phyloP scores from a whole-genome alignment of 2,113 vertebrate species.

The Psilopogon haemacephalus region DNA sequence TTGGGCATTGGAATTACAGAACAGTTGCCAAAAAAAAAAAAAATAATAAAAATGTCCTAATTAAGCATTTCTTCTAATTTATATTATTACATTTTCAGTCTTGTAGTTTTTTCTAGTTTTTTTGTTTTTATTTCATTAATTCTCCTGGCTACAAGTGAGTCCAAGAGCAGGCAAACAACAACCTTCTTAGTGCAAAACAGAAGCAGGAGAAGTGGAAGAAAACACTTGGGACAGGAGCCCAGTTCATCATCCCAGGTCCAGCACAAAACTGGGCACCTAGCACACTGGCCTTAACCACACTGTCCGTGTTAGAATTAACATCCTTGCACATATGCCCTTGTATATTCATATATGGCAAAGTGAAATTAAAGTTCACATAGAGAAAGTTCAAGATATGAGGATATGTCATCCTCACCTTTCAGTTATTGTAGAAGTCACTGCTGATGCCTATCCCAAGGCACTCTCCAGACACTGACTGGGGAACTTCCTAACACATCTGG shows the following conservation, averaged over 20 bases:
- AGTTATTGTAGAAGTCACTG: background rate
- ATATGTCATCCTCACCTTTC: background rate
- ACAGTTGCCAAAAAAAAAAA: background rate
- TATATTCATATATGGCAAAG: too few relatives aligned
- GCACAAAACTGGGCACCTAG: background rate
- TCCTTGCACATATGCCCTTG: background rate
- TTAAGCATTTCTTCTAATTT: background rate
- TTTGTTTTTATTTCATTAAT: background rate
- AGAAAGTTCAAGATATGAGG: background rate
- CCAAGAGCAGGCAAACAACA: background rate
- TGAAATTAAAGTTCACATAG: background rate
- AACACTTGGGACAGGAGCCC: background rate
- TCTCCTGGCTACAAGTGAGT: background rate
- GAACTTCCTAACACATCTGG: fast-evolving
- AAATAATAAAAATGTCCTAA: background rate
- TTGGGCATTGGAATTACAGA: background rate
- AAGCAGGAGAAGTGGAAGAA: background rate
- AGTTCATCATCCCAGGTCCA: background rate
- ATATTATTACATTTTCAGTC: background rate
- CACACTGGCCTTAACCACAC: too few relatives aligned
- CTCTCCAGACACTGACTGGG: background rate
- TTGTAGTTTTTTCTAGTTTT: background rate
- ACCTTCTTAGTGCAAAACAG: background rate
- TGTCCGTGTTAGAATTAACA: too few relatives aligned
- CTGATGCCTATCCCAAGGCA: fast-evolving